Base-by-base conservation (phyloP, 2,888 invertebrate species). In the Deilephila porcellus region DNA sequence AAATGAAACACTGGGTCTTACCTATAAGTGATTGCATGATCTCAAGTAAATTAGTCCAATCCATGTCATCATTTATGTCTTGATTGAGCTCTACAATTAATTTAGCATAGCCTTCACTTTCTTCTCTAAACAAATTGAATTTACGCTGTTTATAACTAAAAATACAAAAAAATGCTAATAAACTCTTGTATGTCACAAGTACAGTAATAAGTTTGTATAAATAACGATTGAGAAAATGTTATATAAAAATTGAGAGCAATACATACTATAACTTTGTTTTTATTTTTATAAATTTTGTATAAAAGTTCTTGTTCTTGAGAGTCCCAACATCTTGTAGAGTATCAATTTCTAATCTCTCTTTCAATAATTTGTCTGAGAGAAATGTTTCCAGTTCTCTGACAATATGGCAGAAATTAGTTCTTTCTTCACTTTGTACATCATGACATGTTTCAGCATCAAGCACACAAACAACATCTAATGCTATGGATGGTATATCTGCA, bases 71-170 rank as follows among this genome's bases (percentile, higher is more conserved):
- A 74, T 95, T 95, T 79, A 96, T 95, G 83, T 98, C 97, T 91
- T 98, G 98, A 95, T 98, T 98, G 76, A 99, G 94, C 95, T 99
- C 99, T 25, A 98, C 97, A 74, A 99, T 97, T 67, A 99, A 95
- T 91, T 99, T 99, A 2, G 99, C 98, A 95, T 99, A 99, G 7
- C 99, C 99, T 95, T 99, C 99, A 93, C 98, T 99, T 95, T 99
- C 99, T 94, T 99, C 99, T 73, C 99, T 96, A 87, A 99, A 97
- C 83, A 99, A 95, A 95, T 99, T 99, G 91, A 99, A 99, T 88
- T 99, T 99, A 83, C 99, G 97, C 92, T 99, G 99, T 90, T 99
- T 99, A 91, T 99, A 99, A 91, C 99, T 99, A 91, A 77, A 96
- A 96, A 75, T 45, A 45, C 14, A 14, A 45, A 45, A 14, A 45